These are phyloP conservation scores for Dunckerocampus dactyliophorus DNA, from an alignment of 2,113 vertebrate genomes.

Conservation along the genomic window DNA sequence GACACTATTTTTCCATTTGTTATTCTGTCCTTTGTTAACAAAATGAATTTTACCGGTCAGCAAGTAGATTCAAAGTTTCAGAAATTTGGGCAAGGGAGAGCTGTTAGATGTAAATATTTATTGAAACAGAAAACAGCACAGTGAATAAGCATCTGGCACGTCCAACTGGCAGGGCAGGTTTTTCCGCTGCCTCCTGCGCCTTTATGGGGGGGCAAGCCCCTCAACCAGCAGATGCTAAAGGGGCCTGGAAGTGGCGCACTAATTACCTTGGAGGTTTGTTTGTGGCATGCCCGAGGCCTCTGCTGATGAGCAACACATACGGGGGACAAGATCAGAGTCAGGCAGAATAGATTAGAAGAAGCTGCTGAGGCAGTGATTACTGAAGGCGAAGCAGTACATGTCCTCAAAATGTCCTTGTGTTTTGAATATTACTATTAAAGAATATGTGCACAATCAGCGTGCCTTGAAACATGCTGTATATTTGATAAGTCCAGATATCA, in stretches of 20 bases:
- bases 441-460: background rate
- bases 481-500: too few relatives aligned
- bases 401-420: slow-evolving; percentile 5
- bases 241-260: slow-evolving; percentile 37
- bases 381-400: background rate
- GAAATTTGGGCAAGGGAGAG: background rate
- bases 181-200: background rate
- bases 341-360: slow-evolving; percentile 24
- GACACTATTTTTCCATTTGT: background rate
- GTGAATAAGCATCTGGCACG: slow-evolving; percentile 33
- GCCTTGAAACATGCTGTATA: background rate
- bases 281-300: slow-evolving; percentile 24
- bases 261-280: slow-evolving; percentile 63
- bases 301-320: slow-evolving; percentile 36
- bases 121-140: slow-evolving; percentile 22
- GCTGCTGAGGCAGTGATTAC: slow-evolving; percentile 10
- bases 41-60: slow-evolving; percentile 3
- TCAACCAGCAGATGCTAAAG: slow-evolving; percentile 50
- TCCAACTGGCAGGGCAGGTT: slow-evolving; percentile 50
- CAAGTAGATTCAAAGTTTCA: background rate
- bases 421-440: slow-evolving; percentile 9
- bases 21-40: background rate
- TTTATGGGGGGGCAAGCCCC: background rate
- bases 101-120: slow-evolving; percentile 26
- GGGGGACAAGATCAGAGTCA: slow-evolving; percentile 53